These are phyloP conservation scores for Limenitis camilla DNA, from an alignment of 2,888 invertebrate genomes.

Conservation along the genomic window DNA sequence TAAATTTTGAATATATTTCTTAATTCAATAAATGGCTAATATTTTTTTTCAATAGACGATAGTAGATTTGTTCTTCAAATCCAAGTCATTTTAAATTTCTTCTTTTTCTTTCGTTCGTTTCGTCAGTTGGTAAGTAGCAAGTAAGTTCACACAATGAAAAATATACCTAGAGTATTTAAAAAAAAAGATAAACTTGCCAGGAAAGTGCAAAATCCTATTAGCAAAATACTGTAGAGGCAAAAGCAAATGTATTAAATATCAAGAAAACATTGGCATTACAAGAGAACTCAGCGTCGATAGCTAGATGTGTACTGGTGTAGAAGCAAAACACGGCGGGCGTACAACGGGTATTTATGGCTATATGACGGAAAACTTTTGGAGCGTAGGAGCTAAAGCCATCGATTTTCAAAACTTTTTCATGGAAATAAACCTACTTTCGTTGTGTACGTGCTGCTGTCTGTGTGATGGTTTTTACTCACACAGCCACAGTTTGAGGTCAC, in stretches of 20 bases:
- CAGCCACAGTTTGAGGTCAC: constrained; percentile 51
- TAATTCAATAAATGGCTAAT: too few species aligned
- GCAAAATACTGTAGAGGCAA: not conserved
- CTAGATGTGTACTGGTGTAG: constrained; percentile 21
- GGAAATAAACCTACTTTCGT: constrained; percentile 74
- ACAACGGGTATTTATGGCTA: constrained; percentile 65
- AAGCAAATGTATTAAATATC: constrained; percentile 3
- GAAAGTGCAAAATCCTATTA: too few species aligned
- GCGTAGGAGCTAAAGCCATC: constrained; percentile 73
- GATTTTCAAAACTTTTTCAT: constrained; percentile 77
- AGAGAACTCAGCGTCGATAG: constrained; percentile 17
- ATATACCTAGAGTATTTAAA: too few species aligned
- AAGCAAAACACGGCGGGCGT: constrained; percentile 57
- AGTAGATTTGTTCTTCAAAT: too few species aligned
- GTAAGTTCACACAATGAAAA: too few species aligned
- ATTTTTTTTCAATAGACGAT: too few species aligned
- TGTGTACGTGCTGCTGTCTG: constrained; percentile 50
- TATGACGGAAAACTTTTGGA: constrained; percentile 70
- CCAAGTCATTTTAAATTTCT: too few species aligned
- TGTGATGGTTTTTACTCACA: constrained; percentile 53
- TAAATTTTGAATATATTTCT: too few species aligned
- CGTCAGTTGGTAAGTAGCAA: too few species aligned
- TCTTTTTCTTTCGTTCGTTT: too few species aligned
- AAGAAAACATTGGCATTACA: constrained; percentile 16
- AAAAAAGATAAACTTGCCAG: too few species aligned